Evolutionary conservation across 2,797 vertebrate genomes (phyloP).

Genomic region (Falco peregrinus): DNA sequence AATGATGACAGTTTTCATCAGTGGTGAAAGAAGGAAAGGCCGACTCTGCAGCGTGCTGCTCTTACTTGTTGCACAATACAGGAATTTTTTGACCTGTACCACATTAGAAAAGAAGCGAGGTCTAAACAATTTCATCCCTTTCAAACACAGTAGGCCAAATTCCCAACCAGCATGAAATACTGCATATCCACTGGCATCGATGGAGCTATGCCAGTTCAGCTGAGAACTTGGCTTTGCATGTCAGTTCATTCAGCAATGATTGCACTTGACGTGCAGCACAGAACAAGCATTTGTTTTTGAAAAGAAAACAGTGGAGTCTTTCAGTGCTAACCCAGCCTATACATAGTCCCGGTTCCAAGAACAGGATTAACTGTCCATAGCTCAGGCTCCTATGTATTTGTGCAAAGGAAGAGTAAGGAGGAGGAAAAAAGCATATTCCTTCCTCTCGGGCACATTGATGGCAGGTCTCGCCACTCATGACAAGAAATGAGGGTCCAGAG

Average conservation of each 20-base stretch:
- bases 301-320: constrained; percentile 60
- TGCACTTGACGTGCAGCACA: constrained; percentile 45
- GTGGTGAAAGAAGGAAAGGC: constrained; percentile 7
- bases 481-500: neutral
- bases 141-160: constrained; percentile 22
- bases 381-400: neutral
- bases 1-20: constrained; percentile 50
- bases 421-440: neutral
- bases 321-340: constrained; percentile 27
- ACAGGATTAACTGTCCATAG: constrained; percentile 32
- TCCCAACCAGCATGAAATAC: neutral
- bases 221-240: constrained; percentile 31
- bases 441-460: neutral
- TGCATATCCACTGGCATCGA: neutral
- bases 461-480: neutral
- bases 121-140: constrained; percentile 11
- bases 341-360: neutral
- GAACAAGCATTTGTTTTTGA: constrained; percentile 48
- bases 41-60: neutral
- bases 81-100: neutral
- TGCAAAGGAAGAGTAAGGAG: neutral
- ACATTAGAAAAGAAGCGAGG: neutral
- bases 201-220: constrained; percentile 23
- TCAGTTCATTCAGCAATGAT: constrained; percentile 59
- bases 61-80: neutral